phyloP scores from a whole-genome alignment of 2,113 vertebrate species.

The Salvelinus alpinus region DNA sequence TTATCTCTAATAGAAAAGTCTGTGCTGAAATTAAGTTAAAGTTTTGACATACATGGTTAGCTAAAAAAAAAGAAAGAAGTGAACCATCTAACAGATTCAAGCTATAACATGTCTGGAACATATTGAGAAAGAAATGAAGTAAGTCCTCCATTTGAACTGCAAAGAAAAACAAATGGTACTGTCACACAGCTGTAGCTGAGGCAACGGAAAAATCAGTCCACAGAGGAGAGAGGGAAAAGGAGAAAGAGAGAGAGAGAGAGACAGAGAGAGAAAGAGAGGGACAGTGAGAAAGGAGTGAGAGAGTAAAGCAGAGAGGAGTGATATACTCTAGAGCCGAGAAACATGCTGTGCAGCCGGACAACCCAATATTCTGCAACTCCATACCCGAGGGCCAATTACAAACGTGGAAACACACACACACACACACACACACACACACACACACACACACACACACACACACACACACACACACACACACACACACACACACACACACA shows the following conservation, averaged over 20 bases:
- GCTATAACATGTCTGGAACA: constrained; percentile 16
- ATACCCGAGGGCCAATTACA: constrained; percentile 15
- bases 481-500: too few species aligned
- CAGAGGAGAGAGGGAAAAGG: constrained; percentile 16
- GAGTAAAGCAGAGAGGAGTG: neutral
- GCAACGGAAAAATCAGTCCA: constrained; percentile 55
- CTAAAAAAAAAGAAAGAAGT: neutral
- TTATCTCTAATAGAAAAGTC: neutral
- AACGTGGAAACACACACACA: constrained; percentile 32
- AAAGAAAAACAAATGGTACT: constrained; percentile 28
- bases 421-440: too few species aligned
- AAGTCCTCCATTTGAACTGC: constrained; percentile 9
- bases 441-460: too few species aligned
- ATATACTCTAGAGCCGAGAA: neutral
- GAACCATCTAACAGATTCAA: constrained; percentile 10
- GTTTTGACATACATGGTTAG: neutral
- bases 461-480: too few species aligned
- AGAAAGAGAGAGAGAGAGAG: neutral
- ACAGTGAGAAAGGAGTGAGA: neutral
- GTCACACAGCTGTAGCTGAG: constrained; percentile 52
- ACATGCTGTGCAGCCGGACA: constrained; percentile 8
- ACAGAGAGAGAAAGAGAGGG: neutral
- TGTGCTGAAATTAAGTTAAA: neutral
- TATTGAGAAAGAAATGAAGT: neutral
- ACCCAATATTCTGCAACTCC: constrained; percentile 7